Evolutionary conservation across 2,113 vertebrate genomes (phyloP).

Genomic region (Corythaeola cristata): DNA sequence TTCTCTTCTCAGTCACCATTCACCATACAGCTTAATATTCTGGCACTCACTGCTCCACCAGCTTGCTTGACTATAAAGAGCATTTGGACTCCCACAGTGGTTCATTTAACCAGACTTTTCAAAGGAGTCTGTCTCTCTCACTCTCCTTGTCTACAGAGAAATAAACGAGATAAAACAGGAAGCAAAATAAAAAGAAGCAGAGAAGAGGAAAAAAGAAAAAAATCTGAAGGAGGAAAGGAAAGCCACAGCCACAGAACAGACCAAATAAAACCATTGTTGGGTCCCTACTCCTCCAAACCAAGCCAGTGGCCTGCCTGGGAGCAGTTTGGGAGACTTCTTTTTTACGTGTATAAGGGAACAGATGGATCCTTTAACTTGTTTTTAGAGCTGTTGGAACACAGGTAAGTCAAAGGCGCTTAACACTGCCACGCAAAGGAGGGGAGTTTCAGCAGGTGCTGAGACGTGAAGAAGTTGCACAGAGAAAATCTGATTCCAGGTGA

Average conservation of each 20-base stretch:
- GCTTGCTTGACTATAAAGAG: not conserved
- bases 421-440: not conserved
- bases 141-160: not conserved
- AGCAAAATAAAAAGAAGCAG: not conserved
- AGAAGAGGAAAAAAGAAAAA: not conserved
- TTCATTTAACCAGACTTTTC: constrained; percentile 31
- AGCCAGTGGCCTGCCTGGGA: not conserved
- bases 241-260: not conserved
- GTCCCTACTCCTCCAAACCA: not conserved
- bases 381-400: not conserved
- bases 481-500: not conserved
- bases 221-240: not conserved
- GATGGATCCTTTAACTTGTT: not conserved
- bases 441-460: not conserved
- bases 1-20: not conserved
- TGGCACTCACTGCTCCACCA: not conserved
- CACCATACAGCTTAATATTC: not conserved
- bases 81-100: constrained; percentile 16
- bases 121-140: not conserved
- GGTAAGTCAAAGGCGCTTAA: not conserved
- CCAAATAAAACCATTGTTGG: not conserved
- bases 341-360: not conserved
- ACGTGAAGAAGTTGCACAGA: not conserved
- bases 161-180: constrained; percentile 37
- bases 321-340: not conserved